Evolutionary conservation across 2,797 vertebrate genomes (phyloP), one percentile per base, ranked within the genome.

Genomic region (Sphenopsis melanotis): DNA sequence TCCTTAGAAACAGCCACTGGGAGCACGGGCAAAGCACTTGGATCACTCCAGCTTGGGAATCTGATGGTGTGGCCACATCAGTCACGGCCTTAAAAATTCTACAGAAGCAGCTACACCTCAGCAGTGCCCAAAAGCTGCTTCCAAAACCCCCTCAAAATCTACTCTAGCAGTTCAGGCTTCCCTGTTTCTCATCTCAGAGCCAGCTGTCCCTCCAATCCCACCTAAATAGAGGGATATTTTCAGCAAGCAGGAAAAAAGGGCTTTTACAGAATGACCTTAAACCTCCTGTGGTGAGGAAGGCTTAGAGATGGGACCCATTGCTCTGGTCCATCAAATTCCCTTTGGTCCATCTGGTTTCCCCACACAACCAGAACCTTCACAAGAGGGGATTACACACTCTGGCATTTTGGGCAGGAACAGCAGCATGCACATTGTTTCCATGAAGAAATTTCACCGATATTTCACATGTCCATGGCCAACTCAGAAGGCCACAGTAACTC

Each of bases 41-140:
- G 81, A 74, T 65, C 92, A 66, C 41, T 74, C 59, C 85, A 93
- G 86, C 66, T 44, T 18, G 27, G 68, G 41, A 64, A n/a, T 30
- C 11, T n/a, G 65, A 37, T 27, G 41, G 5, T 32, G 65, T 34
- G 42, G 21, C 22, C 59, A 36, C 59, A 12, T 29, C 90, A 77
- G 57, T 3, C 56, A 85, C 0, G 0, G 61, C 79, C 61, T 68
- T 32, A 7, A 18, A 65, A 87, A 22, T 19, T 42, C n/a, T 13
- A 20, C 9, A 27, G 24, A 69, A 87, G 64, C 81, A 36, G 71
- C 49, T 50, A 19, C 24, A 36, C 9, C n/a, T 47, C 81, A 94
- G 78, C 71, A 80, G 71, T 37, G 72, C 86, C 70, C 77, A 39
- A 55, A 91, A 93, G 60, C 81, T 83, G 66, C 90, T 68, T 52